Evolutionary conservation across 2,888 invertebrate species (phyloP).

Genomic region (Ctenicera cuprea): DNA sequence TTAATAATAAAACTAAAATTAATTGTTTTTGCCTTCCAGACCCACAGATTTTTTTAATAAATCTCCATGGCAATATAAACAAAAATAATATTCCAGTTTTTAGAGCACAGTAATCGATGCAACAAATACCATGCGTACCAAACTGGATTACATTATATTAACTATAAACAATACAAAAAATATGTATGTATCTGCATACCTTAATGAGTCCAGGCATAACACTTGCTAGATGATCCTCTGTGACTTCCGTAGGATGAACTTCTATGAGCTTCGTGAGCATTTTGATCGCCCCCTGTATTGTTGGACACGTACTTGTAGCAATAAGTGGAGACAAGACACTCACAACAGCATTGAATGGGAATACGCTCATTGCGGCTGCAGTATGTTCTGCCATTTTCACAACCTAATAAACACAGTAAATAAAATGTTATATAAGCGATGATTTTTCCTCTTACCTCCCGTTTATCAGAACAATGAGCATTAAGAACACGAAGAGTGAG

Average conservation of each 20-base stretch:
- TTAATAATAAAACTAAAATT: not conserved
- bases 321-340: conserved; percentile 86
- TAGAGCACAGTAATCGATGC: not conserved
- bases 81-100: conserved; percentile 13
- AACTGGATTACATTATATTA: not conserved
- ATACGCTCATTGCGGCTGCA: conserved; percentile 83
- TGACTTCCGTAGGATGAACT: conserved; percentile 82
- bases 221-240: conserved; percentile 83
- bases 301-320: conserved; percentile 89
- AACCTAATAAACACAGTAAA: conserved; percentile 74
- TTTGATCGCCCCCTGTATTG: conserved; percentile 94
- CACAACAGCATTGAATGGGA: conserved; percentile 87
- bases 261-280: conserved; percentile 91
- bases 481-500: conserved; percentile 92
- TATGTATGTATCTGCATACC: conserved; percentile 73
- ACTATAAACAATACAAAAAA: too few relatives aligned
- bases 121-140: not conserved
- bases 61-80: conserved; percentile 17
- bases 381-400: conserved; percentile 91
- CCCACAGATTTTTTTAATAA: not conserved
- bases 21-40: conserved; percentile 15
- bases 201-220: conserved; percentile 93
- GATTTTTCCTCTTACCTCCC: conserved; percentile 73
- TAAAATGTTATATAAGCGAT: not conserved
- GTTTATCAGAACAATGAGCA: conserved; percentile 84